phyloP scores from a whole-genome alignment of 2,888 invertebrate species.

The Sinodicranocentrus sp. region DNA sequence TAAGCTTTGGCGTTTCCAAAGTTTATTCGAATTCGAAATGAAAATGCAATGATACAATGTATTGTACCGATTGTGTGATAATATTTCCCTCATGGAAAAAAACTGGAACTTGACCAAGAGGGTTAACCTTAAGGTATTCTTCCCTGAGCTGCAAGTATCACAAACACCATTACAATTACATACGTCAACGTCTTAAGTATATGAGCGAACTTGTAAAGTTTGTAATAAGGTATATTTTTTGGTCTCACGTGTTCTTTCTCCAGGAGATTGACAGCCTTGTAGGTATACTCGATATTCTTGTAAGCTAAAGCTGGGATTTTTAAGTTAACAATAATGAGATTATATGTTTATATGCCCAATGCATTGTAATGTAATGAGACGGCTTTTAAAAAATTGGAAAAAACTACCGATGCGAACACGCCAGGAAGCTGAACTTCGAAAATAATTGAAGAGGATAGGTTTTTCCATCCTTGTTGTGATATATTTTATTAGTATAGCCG shows the following conservation, averaged over 20 bases:
- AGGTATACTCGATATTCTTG: conserved; percentile 97
- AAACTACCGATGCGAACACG: conserved; percentile 89
- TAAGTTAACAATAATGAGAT: no score
- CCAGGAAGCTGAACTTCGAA: conserved; percentile 97
- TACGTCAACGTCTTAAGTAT: no score
- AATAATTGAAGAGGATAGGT: conserved; percentile 92
- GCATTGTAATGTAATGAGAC: no score
- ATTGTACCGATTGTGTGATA: conserved; percentile 85
- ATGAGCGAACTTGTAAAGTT: not conserved
- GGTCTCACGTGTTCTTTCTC: conserved; percentile 79
- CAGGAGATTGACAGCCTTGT: conserved; percentile 84
- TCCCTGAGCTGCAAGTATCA: conserved; percentile 81
- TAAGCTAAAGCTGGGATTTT: conserved; percentile 87
- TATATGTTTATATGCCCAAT: no score
- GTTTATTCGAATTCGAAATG: no score
- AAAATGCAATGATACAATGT: no score
- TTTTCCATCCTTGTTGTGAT: no score
- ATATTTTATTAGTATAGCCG: no score
- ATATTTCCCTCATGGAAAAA: conserved; percentile 83
- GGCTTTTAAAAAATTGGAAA: no score
- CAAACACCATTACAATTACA: no score
- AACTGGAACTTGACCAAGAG: conserved; percentile 97
- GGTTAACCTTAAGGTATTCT: conserved; percentile 93
- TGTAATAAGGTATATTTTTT: conserved; percentile 70
- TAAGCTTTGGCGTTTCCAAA: no score